Percentiles rank a stretch among this genome's conserved stretches.
These are phyloP conservation scores for Empis livida DNA, from an alignment of 2,888 invertebrate genomes.

Conservation along the genomic window DNA sequence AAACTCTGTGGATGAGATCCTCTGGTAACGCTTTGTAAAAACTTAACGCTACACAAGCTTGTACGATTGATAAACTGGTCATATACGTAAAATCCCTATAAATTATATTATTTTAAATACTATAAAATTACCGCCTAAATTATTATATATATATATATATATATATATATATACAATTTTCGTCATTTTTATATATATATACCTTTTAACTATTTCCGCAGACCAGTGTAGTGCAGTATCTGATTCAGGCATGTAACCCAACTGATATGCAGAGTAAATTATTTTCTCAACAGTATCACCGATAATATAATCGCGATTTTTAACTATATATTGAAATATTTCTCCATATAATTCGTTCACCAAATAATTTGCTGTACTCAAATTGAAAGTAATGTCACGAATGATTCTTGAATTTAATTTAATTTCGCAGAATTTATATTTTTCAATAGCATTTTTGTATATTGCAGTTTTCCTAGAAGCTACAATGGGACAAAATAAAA, in stretches of 20 bases:
- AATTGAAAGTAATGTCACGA: constrained; percentile 35
- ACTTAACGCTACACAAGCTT: constrained; percentile 40
- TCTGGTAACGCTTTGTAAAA: constrained; percentile 41
- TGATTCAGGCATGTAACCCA: constrained; percentile 39
- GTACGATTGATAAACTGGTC: constrained; percentile 40
- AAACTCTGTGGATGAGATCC: constrained; percentile 41
- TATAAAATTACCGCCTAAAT: neutral
- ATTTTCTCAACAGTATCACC: constrained; percentile 42
- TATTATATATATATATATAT: no score
- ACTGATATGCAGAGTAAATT: constrained; percentile 37
- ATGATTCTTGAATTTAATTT: constrained; percentile 37
- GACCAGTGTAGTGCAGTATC: constrained; percentile 31
- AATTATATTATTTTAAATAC: constrained; percentile 6
- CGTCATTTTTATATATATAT: constrained; percentile 2
- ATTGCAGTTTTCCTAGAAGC: constrained; percentile 29
- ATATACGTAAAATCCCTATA: constrained; percentile 43
- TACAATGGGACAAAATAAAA: constrained; percentile 19
- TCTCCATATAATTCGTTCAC: constrained; percentile 38
- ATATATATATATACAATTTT: no score
- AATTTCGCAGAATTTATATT: constrained; percentile 25
- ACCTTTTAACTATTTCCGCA: constrained; percentile 38
- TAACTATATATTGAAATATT: constrained; percentile 36
- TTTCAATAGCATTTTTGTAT: constrained; percentile 28
- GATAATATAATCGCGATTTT: constrained; percentile 33
- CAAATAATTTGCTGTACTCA: constrained; percentile 32